Percentiles rank a stretch among this genome's conserved stretches.
Conservation (phyloP, 2,113 vertebrate species). For the Phalacrocorax pelagicus region DNA sequence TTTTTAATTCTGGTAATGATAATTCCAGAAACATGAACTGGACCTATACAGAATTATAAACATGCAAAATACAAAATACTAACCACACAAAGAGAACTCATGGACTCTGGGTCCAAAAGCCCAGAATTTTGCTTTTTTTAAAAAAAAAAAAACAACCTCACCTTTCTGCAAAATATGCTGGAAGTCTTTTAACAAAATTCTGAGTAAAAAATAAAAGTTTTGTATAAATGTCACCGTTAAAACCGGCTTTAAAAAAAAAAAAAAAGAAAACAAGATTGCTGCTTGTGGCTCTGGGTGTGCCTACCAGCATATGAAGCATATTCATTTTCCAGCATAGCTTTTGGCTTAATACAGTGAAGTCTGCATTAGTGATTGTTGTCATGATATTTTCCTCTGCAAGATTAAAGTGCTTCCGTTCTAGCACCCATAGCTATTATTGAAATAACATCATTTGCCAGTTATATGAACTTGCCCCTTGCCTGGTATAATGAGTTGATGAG, state of each 20-base stretch:
- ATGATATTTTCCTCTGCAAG: constrained; percentile 35
- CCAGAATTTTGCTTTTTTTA: background rate
- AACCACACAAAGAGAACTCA: background rate
- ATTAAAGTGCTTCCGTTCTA: constrained; percentile 38
- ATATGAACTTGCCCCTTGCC: background rate
- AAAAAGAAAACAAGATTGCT: background rate
- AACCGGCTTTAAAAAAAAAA: background rate
- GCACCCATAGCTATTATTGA: background rate
- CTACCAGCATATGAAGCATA: background rate
- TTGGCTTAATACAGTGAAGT: constrained; percentile 24
- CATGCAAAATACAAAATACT: background rate
- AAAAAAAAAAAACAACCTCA: background rate
- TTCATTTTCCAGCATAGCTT: background rate
- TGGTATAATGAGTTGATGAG: constrained; percentile 10
- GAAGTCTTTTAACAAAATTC: background rate
- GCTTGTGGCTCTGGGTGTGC: background rate
- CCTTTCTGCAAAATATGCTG: background rate
- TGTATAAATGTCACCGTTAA: background rate
- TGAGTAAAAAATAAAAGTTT: background rate
- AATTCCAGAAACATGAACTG: background rate
- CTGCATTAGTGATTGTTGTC: constrained; percentile 24
- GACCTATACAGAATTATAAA: background rate
- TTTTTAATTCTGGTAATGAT: background rate
- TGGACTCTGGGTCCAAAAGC: background rate
- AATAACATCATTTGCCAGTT: constrained; percentile 8